phyloP scores from a whole-genome alignment of 2,888 invertebrate species.

The Zaprionus lineosus region DNA sequence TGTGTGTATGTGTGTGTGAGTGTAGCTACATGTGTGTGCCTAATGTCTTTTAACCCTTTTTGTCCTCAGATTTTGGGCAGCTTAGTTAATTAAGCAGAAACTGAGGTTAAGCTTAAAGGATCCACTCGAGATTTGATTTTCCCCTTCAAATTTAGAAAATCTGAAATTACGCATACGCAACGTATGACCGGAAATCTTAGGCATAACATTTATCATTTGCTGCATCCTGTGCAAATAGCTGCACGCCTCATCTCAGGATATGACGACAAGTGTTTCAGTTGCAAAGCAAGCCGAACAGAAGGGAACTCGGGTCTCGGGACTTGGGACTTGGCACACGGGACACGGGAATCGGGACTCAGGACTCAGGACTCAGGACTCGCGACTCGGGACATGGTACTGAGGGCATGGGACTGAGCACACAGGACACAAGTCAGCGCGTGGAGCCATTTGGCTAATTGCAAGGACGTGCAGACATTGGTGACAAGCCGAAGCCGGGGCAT shows the following conservation, averaged over 20 bases:
- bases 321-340: constrained; percentile 23
- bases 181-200: neutral
- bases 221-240: too few species aligned
- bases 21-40: neutral
- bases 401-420: constrained; percentile 16
- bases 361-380: too few species aligned
- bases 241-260: too few species aligned
- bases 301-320: too few species aligned
- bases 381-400: too few species aligned
- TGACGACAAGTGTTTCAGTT: neutral
- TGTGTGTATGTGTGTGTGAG: constrained; percentile 6
- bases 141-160: constrained; percentile 1
- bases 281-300: constrained; percentile 7
- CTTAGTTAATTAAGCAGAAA: constrained; percentile 64
- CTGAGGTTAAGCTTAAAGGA: constrained; percentile 12
- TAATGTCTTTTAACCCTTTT: neutral
- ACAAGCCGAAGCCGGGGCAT: constrained; percentile 20
- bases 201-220: too few species aligned
- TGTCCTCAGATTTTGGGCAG: neutral
- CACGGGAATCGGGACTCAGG: too few species aligned
- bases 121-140: constrained; percentile 39
- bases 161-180: constrained; percentile 12
- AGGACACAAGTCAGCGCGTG: constrained; percentile 36
- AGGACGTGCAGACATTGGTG: constrained; percentile 55
- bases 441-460: constrained; percentile 74